Percentiles rank a stretch among this genome's conserved stretches.
Conservation (phyloP, 2,113 vertebrate species). For the Ardeotis arabs region DNA sequence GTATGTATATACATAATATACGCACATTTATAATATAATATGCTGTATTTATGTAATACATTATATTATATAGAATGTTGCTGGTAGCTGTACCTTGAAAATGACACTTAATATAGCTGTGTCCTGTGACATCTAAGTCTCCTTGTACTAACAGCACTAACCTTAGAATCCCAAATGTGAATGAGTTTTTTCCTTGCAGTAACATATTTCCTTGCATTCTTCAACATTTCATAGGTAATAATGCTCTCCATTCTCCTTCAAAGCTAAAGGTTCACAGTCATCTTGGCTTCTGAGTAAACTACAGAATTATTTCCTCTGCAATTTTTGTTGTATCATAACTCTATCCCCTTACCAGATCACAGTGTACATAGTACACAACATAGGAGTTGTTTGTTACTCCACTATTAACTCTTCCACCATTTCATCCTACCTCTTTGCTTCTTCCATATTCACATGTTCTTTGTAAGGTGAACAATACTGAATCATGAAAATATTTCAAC, state of each 20-base stretch:
- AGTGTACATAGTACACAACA: background rate
- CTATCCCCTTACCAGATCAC: background rate
- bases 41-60: background rate
- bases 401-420: background rate
- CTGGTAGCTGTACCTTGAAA: background rate
- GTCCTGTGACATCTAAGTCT: background rate
- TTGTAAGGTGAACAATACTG: background rate
- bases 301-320: background rate
- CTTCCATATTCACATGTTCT: background rate
- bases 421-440: background rate
- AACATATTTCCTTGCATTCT: background rate
- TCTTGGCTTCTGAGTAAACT: background rate
- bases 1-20: background rate
- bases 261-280: background rate
- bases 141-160: background rate
- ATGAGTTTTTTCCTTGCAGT: background rate
- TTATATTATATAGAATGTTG: background rate
- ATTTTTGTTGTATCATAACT: background rate
- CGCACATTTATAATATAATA: background rate
- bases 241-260: background rate
- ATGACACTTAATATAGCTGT: background rate
- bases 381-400: background rate
- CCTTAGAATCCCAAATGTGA: background rate
- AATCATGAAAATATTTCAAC: background rate
- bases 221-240: background rate